Conservation (phyloP, 2,888 invertebrate species). For the Agrotis clavis region DNA sequence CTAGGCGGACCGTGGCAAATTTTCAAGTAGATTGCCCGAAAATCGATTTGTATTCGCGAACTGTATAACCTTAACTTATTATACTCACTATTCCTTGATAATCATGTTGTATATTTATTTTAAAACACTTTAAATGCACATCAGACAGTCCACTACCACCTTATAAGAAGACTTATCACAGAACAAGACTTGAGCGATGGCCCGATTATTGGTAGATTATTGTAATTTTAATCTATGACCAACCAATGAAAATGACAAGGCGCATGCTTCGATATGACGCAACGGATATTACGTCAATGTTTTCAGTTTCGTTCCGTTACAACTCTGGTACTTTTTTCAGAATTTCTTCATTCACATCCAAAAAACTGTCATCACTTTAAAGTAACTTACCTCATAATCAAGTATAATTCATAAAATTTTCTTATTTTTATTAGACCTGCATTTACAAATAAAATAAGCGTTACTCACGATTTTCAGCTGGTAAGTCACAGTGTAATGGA, state of each 20-base stretch:
- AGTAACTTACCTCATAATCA: neutral
- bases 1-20: constrained; percentile 71
- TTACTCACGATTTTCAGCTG: neutral
- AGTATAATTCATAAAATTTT: too few species aligned
- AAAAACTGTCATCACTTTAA: neutral
- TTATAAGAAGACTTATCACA: constrained; percentile 87
- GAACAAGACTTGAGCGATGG: constrained; percentile 88
- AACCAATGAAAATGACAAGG: constrained; percentile 90
- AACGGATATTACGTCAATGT: constrained; percentile 92
- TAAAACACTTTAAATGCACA: constrained; percentile 88
- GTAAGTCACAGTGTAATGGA: constrained; percentile 41
- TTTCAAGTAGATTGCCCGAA: constrained; percentile 75
- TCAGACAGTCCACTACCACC: constrained; percentile 90
- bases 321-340: neutral
- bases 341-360: neutral
- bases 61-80: constrained; percentile 82
- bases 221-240: constrained; percentile 89
- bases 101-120: constrained; percentile 91
- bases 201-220: constrained; percentile 85
- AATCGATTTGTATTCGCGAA: constrained; percentile 87
- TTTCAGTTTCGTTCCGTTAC: constrained; percentile 62
- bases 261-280: constrained; percentile 92
- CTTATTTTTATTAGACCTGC: neutral
- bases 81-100: constrained; percentile 94
- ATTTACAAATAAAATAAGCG: neutral